Percentiles rank a stretch among this genome's conserved stretches.
Conservation (phyloP, 2,113 vertebrate species). For the Gavia stellata region DNA sequence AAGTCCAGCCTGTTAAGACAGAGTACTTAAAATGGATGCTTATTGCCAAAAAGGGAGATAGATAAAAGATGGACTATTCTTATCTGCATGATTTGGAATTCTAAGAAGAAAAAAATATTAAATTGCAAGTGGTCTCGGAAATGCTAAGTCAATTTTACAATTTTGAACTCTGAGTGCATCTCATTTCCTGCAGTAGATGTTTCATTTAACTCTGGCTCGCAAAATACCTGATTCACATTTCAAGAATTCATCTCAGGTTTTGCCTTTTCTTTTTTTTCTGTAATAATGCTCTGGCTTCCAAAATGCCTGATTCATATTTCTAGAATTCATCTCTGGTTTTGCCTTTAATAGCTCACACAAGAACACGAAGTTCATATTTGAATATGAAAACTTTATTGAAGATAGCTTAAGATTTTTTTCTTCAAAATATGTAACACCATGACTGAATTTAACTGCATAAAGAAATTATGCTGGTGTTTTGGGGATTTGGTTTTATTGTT, state of each 20-base stretch:
- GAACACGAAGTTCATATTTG: background rate
- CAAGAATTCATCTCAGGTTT: background rate
- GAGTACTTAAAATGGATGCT: background rate
- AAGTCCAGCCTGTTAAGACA: background rate
- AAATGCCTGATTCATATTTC: background rate
- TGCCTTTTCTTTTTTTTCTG: background rate
- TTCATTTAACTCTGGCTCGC: background rate
- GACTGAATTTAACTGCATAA: background rate
- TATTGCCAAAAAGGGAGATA: background rate
- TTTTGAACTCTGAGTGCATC: background rate
- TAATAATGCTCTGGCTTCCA: background rate
- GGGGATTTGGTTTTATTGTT: background rate
- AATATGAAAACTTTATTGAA: background rate
- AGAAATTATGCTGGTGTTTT: background rate
- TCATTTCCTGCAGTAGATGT: background rate
- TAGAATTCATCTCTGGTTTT: background rate
- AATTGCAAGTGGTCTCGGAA: background rate
- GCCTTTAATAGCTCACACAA: background rate
- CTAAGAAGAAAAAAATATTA: background rate
- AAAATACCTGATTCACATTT: background rate
- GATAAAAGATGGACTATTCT: background rate
- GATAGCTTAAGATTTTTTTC: background rate
- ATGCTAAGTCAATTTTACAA: background rate
- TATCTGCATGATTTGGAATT: background rate
- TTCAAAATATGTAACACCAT: background rate